Percentiles rank a stretch among this genome's conserved stretches.
These are phyloP conservation scores for Anagrus nilaparvatae DNA, from an alignment of 1,140 invertebrate species.

Conservation along the genomic window DNA sequence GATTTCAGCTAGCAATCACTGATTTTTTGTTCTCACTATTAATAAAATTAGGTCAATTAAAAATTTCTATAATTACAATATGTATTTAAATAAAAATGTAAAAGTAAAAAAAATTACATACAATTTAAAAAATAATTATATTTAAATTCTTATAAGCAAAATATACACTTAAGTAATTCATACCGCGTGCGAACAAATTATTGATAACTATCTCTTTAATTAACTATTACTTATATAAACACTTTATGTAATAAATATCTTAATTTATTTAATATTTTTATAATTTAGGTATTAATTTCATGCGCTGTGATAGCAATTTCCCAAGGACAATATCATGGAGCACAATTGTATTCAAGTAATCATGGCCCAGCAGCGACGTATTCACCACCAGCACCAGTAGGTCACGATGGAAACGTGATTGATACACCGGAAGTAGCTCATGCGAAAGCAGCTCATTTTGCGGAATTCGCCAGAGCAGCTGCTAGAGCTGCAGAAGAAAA, in stretches of 20 bases:
- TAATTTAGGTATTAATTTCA: constrained; percentile 28
- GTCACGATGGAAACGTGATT: constrained; percentile 41
- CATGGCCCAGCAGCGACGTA: constrained; percentile 17
- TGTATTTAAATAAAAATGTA: no score
- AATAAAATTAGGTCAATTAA: no score
- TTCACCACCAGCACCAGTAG: constrained; percentile 45
- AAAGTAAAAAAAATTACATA: no score
- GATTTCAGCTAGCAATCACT: no score
- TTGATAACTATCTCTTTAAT: not conserved
- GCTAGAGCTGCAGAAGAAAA: constrained; percentile 30
- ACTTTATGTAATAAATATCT: not conserved
- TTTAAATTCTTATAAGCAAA: not conserved
- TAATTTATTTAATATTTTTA: no score
- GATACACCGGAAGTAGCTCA: constrained; percentile 44
- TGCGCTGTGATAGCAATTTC: constrained; percentile 21
- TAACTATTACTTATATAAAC: not conserved
- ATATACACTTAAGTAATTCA: not conserved
- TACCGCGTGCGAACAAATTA: not conserved
- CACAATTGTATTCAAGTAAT: constrained; percentile 21
- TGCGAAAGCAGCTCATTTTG: constrained; percentile 41
- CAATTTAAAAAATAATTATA: not conserved
- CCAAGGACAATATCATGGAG: constrained; percentile 26
- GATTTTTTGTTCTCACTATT: no score
- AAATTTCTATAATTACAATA: no score
- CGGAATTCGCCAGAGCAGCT: constrained; percentile 40